Evolutionary conservation across 2,797 vertebrate species (phyloP).

Genomic region (Xenentodon cancila): DNA sequence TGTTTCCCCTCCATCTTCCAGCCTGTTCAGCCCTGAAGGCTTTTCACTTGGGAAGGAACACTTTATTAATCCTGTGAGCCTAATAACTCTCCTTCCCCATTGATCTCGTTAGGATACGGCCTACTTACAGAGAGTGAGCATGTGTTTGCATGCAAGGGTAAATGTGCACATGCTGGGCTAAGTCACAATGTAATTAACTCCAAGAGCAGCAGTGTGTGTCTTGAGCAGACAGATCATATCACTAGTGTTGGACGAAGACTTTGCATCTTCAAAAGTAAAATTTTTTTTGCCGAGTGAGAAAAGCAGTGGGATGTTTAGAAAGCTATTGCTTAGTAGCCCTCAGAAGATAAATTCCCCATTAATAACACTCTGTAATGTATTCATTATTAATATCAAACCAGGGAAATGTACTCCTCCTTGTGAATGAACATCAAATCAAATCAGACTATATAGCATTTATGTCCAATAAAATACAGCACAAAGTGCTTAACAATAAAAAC

Average conservation of each 20-base stretch:
- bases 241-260: conserved; percentile 13
- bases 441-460: too few relatives aligned
- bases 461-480: too few relatives aligned
- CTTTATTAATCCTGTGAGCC: conserved; percentile 52
- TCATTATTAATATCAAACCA: conserved; percentile 50
- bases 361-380: conserved; percentile 37
- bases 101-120: conserved; percentile 58
- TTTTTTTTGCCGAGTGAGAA: neutral
- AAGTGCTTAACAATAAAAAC: too few relatives aligned
- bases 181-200: conserved; percentile 64
- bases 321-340: conserved; percentile 18
- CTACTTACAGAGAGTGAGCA: conserved; percentile 46
- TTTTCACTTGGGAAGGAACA: conserved; percentile 53
- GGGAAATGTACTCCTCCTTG: conserved; percentile 33
- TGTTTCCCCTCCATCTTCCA: conserved; percentile 38
- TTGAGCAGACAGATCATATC: conserved; percentile 13
- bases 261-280: conserved; percentile 16
- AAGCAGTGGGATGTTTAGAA: conserved; percentile 13
- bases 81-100: conserved; percentile 63
- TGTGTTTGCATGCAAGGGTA: conserved; percentile 42
- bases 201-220: conserved; percentile 22
- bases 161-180: conserved; percentile 44
- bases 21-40: conserved; percentile 37
- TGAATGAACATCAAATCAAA: too few relatives aligned
- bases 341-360: conserved; percentile 51